Evolutionary conservation across 2,797 vertebrate genomes (phyloP).

Genomic region (Anableps anableps): DNA sequence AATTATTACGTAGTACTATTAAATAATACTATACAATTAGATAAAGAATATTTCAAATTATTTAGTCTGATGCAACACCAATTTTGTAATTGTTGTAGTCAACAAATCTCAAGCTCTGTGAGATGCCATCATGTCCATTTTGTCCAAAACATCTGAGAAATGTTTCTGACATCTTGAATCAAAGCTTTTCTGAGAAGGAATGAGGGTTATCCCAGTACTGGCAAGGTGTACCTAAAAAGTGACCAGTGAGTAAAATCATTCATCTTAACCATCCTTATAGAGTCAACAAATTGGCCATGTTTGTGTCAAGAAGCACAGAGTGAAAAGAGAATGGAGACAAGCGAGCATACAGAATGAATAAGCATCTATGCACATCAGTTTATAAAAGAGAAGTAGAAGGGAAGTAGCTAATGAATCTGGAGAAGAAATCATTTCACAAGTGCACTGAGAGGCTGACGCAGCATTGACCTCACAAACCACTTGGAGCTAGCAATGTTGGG

Average conservation of each 20-base stretch:
- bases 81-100: not conserved
- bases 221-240: not conserved
- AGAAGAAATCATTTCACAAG: conserved; percentile 58
- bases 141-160: not conserved
- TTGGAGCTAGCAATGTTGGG: conserved; percentile 35
- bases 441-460: conserved; percentile 54
- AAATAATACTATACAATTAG: not conserved
- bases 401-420: conserved; percentile 32
- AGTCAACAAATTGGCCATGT: not conserved
- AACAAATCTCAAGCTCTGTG: not conserved
- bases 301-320: not conserved
- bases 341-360: not conserved
- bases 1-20: not conserved
- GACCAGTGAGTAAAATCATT: not conserved
- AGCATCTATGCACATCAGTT: conserved; percentile 7
- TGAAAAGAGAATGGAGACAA: not conserved
- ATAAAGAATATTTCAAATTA: not conserved
- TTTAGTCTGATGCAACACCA: not conserved
- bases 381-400: conserved; percentile 16
- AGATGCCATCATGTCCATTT: not conserved
- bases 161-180: not conserved
- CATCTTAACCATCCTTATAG: not conserved
- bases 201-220: not conserved
- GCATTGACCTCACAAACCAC: conserved; percentile 57
- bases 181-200: not conserved